These are phyloP conservation scores for Ochotona curzoniae DNA, from an alignment of 2,113 vertebrate genomes.

Conservation along the genomic window DNA sequence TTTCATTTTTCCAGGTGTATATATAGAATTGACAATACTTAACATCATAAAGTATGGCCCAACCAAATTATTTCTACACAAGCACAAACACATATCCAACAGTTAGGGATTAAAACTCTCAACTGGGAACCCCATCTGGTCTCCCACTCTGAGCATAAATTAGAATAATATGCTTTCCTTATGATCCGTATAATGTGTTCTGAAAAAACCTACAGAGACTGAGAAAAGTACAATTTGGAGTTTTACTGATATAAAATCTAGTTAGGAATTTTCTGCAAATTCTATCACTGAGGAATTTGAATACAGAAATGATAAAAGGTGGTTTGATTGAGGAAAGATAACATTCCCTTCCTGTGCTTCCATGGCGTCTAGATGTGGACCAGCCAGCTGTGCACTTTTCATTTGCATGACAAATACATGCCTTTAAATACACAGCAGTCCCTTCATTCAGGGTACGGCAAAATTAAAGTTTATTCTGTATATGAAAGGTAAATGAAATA, in stretches of 20 bases:
- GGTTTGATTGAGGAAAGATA: background rate
- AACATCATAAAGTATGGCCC: background rate
- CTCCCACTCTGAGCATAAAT: background rate
- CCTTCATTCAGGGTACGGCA: background rate
- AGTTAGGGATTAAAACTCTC: no score
- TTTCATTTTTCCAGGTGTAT: background rate
- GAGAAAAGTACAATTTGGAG: background rate
- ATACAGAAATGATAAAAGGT: background rate
- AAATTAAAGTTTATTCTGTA: background rate
- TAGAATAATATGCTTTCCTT: slow-evolving; percentile 33
- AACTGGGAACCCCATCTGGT: no score
- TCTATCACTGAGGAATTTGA: background rate
- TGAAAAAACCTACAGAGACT: background rate
- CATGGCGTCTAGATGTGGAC: background rate
- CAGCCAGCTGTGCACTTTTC: background rate
- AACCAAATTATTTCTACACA: background rate
- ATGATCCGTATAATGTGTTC: background rate
- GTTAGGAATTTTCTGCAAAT: background rate
- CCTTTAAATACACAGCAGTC: background rate
- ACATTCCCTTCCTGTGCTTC: background rate
- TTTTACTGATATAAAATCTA: background rate
- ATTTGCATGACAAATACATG: background rate
- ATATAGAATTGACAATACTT: background rate
- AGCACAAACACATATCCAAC: background rate
- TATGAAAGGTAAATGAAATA: background rate